Conservation (phyloP, 2,888 invertebrate genomes). For the Pollenia labialis region DNA sequence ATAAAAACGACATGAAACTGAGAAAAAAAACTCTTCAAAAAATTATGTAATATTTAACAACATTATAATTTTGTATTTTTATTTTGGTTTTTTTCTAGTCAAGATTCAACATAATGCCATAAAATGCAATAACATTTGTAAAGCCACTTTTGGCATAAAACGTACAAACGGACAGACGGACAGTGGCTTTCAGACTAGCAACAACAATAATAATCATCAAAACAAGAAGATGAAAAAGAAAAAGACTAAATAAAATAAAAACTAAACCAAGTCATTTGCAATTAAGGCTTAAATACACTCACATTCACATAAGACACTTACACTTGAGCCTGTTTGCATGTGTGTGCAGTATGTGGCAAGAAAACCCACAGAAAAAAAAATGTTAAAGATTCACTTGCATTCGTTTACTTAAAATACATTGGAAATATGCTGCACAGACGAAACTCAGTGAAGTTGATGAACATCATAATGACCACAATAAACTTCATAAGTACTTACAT, state of each 20-base stretch:
- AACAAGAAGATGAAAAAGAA: constrained; percentile 28
- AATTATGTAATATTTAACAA: constrained; percentile 56
- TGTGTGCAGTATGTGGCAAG: constrained; percentile 4
- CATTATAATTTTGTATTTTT: constrained; percentile 43
- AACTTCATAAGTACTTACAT: constrained; percentile 57
- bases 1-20: constrained; percentile 11
- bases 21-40: constrained; percentile 30
- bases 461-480: constrained; percentile 58
- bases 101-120: constrained; percentile 64
- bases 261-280: constrained; percentile 72
- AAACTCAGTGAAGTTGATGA: constrained; percentile 60
- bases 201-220: constrained; percentile 36
- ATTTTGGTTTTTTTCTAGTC: constrained; percentile 46
- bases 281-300: constrained; percentile 58
- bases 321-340: background rate
- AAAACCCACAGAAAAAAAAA: constrained; percentile 42
- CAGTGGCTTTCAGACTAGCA: background rate
- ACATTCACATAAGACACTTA: constrained; percentile 15
- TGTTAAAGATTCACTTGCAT: constrained; percentile 57
- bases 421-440: constrained; percentile 33
- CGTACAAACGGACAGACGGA: background rate
- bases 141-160: constrained; percentile 62
- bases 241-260: background rate
- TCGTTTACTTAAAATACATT: constrained; percentile 34
- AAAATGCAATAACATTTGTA: constrained; percentile 65